Base-by-base conservation (phyloP, 2,888 invertebrate species). In the Scaptomyza caliginosa region DNA sequence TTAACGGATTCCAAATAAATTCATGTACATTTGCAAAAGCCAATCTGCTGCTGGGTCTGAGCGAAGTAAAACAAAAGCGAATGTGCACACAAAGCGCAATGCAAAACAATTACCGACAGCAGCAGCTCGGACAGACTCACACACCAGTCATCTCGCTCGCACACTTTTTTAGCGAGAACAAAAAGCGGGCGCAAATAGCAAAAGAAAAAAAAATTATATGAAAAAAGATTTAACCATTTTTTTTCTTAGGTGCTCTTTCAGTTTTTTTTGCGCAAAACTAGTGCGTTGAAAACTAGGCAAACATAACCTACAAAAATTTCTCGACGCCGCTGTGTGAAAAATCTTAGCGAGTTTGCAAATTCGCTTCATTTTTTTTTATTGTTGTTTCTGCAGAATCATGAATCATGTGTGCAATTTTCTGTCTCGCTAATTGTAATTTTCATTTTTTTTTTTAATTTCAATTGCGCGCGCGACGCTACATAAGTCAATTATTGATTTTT, bases 401-500 rank as follows among this genome's bases (percentile, higher is more conserved):
- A 73, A 74, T 74, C 73, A 73, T 73, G 26, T 59, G 36, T 16
- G 24, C n/a, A 38, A 34, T 23, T 55, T 67, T 57, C 16, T 5
- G 32, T 48, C 19, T 42, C 30, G 24, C 21, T 30, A 38, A 46
- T 30, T 42, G 23, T 23, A 48, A 42, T n/a, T 17, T 0, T 10
- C 6, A n/a, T 10, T 46, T 43, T 7, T 43, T 48, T 21, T 30
- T 13, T 34, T 54, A 5, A 7, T 70, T 73, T 79, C 48, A 71
- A n/a, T 6, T 13, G 30, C 10, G 81, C 81, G 84, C 85, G 63
- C 84, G 58, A 38, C 54, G 63, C 38, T 39, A 34, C 50, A 45
- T 48, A 57, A 49, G 69, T 57, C 56, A 72, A 73, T 77, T 88
- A 87, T 87, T 76, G 87, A 87, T 86, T 86, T 87, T 86, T 75